A percentile compares a stretch with the other conserved stretches of the same genome.
These are phyloP conservation scores for Cheirogaleus medius DNA, from an alignment of 2,113 vertebrate species.

Conservation along the genomic window DNA sequence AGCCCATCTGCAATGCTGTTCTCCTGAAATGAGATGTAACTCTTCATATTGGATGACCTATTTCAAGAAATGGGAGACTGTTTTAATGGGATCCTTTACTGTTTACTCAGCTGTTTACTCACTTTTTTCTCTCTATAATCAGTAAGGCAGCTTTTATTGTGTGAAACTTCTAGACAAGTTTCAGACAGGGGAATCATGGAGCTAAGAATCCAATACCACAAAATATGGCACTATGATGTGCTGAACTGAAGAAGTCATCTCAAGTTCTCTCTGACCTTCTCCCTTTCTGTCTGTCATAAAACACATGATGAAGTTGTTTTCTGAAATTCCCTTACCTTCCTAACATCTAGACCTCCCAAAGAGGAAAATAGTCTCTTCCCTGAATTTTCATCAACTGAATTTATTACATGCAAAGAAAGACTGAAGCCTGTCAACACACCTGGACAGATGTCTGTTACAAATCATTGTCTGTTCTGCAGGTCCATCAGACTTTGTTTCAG, in stretches of 20 bases:
- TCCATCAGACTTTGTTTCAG: not conserved
- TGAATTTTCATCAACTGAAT: not conserved
- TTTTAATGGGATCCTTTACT: no score
- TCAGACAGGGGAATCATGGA: no score
- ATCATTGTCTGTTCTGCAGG: not conserved
- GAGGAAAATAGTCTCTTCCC: not conserved
- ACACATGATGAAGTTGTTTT: not conserved
- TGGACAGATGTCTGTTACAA: not conserved
- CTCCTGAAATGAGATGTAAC: no score
- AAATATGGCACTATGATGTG: not conserved
- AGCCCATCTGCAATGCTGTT: no score
- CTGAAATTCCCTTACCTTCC: not conserved
- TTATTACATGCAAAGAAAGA: not conserved
- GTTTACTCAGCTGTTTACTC: no score
- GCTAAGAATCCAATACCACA: no score
- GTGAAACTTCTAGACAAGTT: no score
- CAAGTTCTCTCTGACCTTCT: not conserved
- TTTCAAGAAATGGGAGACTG: no score
- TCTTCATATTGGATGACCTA: no score
- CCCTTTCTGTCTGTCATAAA: not conserved
- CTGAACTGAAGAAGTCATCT: not conserved
- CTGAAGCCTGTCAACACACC: not conserved
- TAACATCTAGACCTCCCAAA: not conserved
- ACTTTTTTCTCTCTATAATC: no score
- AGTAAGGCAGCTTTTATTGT: no score